A percentile compares a stretch with the other conserved stretches of the same genome.
These are phyloP conservation scores for Adelosebastes latens DNA, from an alignment of 2,797 vertebrate species.

Conservation along the genomic window DNA sequence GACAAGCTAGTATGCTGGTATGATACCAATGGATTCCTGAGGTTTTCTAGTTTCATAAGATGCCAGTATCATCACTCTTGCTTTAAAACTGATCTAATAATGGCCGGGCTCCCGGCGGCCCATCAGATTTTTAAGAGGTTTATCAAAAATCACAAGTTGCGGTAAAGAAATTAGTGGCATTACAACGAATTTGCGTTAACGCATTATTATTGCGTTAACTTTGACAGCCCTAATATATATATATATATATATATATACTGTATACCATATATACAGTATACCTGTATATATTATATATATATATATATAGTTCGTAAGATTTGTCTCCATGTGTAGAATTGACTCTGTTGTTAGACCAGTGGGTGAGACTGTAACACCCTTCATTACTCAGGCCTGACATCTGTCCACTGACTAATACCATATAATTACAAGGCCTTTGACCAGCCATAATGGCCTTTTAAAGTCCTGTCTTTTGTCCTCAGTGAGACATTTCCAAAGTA, in stretches of 20 bases:
- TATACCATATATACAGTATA: too few relatives aligned
- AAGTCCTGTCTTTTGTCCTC: constrained; percentile 64
- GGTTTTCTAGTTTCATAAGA: background rate
- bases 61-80: too few relatives aligned
- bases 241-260: too few relatives aligned
- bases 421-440: constrained; percentile 62
- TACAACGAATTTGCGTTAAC: too few relatives aligned
- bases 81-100: too few relatives aligned
- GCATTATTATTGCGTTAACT: too few relatives aligned
- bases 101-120: too few relatives aligned
- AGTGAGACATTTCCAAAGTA: constrained; percentile 39
- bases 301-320: background rate
- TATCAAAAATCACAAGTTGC: too few relatives aligned
- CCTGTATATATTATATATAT: background rate
- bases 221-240: too few relatives aligned
- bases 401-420: constrained; percentile 56
- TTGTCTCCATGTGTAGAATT: constrained; percentile 22
- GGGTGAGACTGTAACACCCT: constrained; percentile 59
- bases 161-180: accelerated
- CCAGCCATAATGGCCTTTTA: constrained; percentile 53
- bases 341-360: constrained; percentile 27
- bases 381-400: constrained; percentile 73
- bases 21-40: too few relatives aligned
- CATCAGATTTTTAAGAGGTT: too few relatives aligned
- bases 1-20: too few relatives aligned